These are phyloP conservation scores for Cybosia mesomella DNA, from an alignment of 2,888 invertebrate species.

Conservation along the genomic window DNA sequence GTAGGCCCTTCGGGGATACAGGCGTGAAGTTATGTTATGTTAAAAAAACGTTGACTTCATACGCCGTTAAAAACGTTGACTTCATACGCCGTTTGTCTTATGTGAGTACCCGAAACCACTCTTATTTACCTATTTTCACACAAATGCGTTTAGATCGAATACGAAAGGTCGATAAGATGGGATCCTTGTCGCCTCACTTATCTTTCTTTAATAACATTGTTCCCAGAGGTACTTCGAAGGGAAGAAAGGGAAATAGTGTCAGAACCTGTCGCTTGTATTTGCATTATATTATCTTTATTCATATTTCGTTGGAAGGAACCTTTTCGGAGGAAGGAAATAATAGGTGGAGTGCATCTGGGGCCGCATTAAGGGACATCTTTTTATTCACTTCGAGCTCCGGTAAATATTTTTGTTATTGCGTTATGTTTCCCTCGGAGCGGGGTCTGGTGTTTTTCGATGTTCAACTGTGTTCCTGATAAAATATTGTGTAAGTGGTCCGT, in stretches of 20 bases:
- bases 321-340: slow-evolving; percentile 81
- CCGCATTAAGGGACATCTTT: slow-evolving; percentile 85
- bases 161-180: slow-evolving; percentile 55
- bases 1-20: no score
- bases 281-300: slow-evolving; percentile 74
- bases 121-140: slow-evolving; percentile 53
- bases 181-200: slow-evolving; percentile 64
- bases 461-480: slow-evolving; percentile 61
- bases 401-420: slow-evolving; percentile 85
- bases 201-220: slow-evolving; percentile 78
- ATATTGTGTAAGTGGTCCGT: slow-evolving; percentile 69
- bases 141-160: slow-evolving; percentile 53
- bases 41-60: slow-evolving; percentile 23
- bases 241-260: slow-evolving; percentile 70
- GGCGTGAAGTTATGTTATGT: no score
- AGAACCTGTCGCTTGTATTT: slow-evolving; percentile 71
- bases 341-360: slow-evolving; percentile 82
- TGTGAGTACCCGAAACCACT: slow-evolving; percentile 28
- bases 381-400: slow-evolving; percentile 80
- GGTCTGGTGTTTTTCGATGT: slow-evolving; percentile 62
- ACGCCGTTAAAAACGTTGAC: slow-evolving; percentile 20
- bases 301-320: slow-evolving; percentile 74
- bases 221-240: slow-evolving; percentile 73
- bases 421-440: slow-evolving; percentile 63
- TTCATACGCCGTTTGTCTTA: slow-evolving; percentile 29